phyloP scores from a whole-genome alignment of 2,888 invertebrate genomes.

The Yponomeuta sedellus region DNA sequence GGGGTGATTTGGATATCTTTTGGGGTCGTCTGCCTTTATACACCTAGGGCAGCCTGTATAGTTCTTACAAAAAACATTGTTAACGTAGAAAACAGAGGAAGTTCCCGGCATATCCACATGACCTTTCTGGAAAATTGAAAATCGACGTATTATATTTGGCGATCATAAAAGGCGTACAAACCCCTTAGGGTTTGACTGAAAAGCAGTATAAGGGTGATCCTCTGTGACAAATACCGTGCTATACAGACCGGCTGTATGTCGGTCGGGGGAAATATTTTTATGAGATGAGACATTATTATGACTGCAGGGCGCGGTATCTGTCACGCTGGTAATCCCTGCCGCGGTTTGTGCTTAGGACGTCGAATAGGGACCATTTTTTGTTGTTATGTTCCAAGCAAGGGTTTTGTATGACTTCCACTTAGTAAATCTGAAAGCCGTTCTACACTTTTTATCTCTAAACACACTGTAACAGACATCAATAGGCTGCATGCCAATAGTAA shows the following conservation, averaged over 20 bases:
- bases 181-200: slow-evolving; percentile 76
- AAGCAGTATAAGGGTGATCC: slow-evolving; percentile 77
- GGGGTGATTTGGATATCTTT: too few species aligned
- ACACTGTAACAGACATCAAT: not conserved
- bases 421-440: not conserved
- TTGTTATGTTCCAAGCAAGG: not conserved
- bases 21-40: too few species aligned
- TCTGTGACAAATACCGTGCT: slow-evolving; percentile 77
- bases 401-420: not conserved
- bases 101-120: slow-evolving; percentile 39
- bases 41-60: too few species aligned
- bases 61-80: too few species aligned
- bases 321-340: slow-evolving; percentile 42
- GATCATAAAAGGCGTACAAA: slow-evolving; percentile 73
- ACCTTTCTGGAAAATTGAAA: slow-evolving; percentile 60
- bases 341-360: slow-evolving; percentile 57
- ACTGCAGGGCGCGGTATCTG: slow-evolving; percentile 70
- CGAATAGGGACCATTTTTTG: too few species aligned
- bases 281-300: slow-evolving; percentile 77
- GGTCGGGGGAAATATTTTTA: slow-evolving; percentile 75
- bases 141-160: slow-evolving; percentile 77
- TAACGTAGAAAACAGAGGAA: too few species aligned
- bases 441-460: not conserved
- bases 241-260: slow-evolving; percentile 74
- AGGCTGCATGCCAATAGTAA: not conserved